Percentiles rank a stretch among this genome's conserved stretches.
phyloP scores from a whole-genome alignment of 2,797 vertebrate species.

The Paedocypris micromegethes region DNA sequence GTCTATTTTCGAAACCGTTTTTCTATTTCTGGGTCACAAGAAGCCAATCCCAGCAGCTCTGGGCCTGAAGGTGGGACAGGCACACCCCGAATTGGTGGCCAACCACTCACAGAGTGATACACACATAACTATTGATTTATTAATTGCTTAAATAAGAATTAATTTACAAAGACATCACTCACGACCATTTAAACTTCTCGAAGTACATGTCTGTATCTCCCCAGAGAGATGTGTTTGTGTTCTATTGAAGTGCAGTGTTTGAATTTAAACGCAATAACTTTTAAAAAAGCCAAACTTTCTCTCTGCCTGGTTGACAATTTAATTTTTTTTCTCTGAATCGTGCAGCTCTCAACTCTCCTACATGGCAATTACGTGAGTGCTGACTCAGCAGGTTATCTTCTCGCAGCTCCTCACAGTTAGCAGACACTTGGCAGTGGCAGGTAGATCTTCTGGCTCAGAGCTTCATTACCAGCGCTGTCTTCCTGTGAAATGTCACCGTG shows the following conservation, averaged over 20 bases:
- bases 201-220: neutral
- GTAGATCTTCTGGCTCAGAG: slow-evolving; percentile 34
- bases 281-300: slow-evolving; percentile 12
- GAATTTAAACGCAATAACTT: neutral
- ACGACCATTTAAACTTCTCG: neutral
- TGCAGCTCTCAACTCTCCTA: slow-evolving; percentile 15
- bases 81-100: too few relatives aligned
- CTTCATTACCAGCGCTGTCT: slow-evolving; percentile 47
- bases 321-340: slow-evolving; percentile 1
- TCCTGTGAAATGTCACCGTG: slow-evolving; percentile 34
- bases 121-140: too few relatives aligned
- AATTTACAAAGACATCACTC: neutral
- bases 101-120: too few relatives aligned
- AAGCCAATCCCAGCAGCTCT: too few relatives aligned
- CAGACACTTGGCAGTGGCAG: slow-evolving; percentile 37
- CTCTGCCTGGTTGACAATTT: slow-evolving; percentile 12
- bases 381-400: slow-evolving; percentile 39
- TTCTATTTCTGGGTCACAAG: too few relatives aligned
- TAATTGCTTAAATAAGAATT: neutral
- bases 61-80: too few relatives aligned
- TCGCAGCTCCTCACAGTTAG: slow-evolving; percentile 26
- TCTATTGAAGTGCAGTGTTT: neutral
- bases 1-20: too few relatives aligned
- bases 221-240: neutral
- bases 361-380: slow-evolving; percentile 42